Conservation (phyloP, 2,888 invertebrate species). For the Escarpia spicata region DNA sequence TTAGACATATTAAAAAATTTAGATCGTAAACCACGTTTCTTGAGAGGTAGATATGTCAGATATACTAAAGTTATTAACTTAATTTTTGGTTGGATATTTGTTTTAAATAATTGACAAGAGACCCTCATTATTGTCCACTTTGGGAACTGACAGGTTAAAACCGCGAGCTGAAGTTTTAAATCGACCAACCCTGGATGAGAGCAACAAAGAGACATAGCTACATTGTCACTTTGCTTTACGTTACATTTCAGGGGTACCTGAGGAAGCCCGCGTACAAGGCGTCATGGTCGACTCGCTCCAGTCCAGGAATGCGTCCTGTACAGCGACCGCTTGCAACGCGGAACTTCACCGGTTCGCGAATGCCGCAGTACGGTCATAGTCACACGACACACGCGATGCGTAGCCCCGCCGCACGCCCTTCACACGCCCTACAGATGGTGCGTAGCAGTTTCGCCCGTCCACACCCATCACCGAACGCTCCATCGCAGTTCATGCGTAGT, state of each 20-base stretch:
- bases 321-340: not conserved
- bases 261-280: not conserved
- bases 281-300: not conserved
- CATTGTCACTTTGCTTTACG: not conserved
- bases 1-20: too few species aligned
- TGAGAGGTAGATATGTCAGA: too few species aligned
- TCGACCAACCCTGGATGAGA: too few species aligned
- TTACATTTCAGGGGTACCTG: not conserved
- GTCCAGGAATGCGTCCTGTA: not conserved
- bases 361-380: not conserved
- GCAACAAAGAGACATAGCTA: not conserved
- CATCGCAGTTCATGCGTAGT: not conserved
- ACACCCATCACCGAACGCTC: not conserved
- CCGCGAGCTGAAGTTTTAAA: too few species aligned
- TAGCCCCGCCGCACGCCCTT: not conserved
- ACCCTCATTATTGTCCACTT: too few species aligned
- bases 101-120: too few species aligned
- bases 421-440: not conserved
- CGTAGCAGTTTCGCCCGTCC: not conserved
- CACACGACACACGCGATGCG: not conserved
- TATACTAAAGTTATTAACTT: too few species aligned
- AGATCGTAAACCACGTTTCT: too few species aligned
- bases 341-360: not conserved
- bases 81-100: too few species aligned
- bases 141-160: too few species aligned